phyloP scores from a whole-genome alignment of 2,888 invertebrate species.

The Hypsopygia costalis region DNA sequence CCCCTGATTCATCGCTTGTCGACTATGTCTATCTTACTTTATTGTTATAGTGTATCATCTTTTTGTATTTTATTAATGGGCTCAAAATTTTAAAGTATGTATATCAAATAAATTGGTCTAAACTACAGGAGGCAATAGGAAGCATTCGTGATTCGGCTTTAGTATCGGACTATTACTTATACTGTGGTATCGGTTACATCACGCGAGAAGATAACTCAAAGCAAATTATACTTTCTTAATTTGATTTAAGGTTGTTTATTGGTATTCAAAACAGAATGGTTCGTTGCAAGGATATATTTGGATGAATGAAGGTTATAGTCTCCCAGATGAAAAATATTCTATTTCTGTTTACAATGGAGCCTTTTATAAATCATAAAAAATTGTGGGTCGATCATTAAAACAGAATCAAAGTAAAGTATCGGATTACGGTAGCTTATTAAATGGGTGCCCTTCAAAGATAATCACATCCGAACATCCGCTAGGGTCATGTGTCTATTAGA shows the following conservation, averaged over 20 bases:
- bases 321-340: slow-evolving; percentile 5
- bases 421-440: slow-evolving; percentile 61
- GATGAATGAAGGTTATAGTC: background rate
- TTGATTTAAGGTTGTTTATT: background rate
- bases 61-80: background rate
- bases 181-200: background rate
- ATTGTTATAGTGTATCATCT: background rate
- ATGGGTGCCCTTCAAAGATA: slow-evolving; percentile 42
- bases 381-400: slow-evolving; percentile 25
- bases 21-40: background rate
- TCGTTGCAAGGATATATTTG: background rate
- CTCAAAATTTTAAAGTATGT: background rate
- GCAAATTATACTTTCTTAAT: background rate
- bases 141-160: too few species aligned
- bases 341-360: slow-evolving; percentile 11
- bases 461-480: slow-evolving; percentile 44
- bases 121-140: slow-evolving; percentile 2
- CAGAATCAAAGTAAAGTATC: slow-evolving; percentile 38
- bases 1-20: background rate
- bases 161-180: too few species aligned
- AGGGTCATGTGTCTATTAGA: slow-evolving; percentile 15
- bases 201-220: background rate
- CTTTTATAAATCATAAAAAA: slow-evolving; percentile 26
- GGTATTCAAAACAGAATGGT: background rate
- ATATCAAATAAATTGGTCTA: slow-evolving; percentile 1